A percentile compares a stretch with the other conserved stretches of the same genome.
Conservation (phyloP, 2,888 invertebrate genomes). For the Brachyopa scutellaris region DNA sequence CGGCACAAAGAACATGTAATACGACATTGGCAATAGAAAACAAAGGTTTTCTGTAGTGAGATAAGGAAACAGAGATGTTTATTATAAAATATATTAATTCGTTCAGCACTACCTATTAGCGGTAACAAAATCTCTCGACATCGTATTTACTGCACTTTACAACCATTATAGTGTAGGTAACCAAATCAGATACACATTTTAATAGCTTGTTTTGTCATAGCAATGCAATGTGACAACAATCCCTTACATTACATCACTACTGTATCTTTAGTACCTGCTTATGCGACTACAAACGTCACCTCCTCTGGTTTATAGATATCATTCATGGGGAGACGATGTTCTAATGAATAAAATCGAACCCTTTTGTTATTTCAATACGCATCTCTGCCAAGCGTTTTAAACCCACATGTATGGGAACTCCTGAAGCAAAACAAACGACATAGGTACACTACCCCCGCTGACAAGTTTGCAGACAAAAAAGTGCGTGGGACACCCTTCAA, state of each 20-base stretch:
- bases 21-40: slow-evolving; percentile 1
- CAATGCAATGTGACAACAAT: slow-evolving; percentile 47
- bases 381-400: not conserved
- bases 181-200: no score
- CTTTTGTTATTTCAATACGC: no score
- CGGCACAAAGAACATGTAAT: not conserved
- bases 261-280: not conserved
- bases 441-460: slow-evolving; percentile 9
- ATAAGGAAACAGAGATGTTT: not conserved
- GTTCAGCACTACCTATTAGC: no score
- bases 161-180: no score
- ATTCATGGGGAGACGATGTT: no score
- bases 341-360: no score
- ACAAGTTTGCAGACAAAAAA: slow-evolving; percentile 28
- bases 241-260: slow-evolving; percentile 33
- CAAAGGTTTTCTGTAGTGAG: not conserved
- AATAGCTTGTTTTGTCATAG: slow-evolving; percentile 36
- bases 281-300: not conserved
- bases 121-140: no score
- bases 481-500: slow-evolving; percentile 44
- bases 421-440: slow-evolving; percentile 39
- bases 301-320: no score
- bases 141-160: no score
- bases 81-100: no score
- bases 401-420: slow-evolving; percentile 1